A percentile compares a stretch with the other conserved stretches of the same genome.
phyloP scores from a whole-genome alignment of 2,888 invertebrate species.

The Hemistola chrysoprasaria region DNA sequence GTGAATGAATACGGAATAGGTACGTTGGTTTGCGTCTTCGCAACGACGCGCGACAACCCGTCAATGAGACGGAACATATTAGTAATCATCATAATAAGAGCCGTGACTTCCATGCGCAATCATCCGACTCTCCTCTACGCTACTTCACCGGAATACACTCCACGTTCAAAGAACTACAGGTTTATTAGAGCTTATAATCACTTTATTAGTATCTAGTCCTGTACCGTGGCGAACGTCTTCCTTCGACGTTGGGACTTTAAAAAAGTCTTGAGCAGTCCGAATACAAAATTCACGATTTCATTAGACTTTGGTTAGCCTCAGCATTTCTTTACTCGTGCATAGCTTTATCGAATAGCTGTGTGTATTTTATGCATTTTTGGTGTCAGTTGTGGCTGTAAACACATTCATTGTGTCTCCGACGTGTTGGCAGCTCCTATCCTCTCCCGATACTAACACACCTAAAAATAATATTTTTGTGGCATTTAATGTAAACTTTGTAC shows the following conservation, averaged over 20 bases:
- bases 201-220: constrained; percentile 33
- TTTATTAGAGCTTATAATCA: constrained; percentile 42
- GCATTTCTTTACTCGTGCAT: no score
- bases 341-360: no score
- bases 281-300: no score
- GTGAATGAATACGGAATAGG: constrained; percentile 65
- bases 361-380: constrained; percentile 3
- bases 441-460: constrained; percentile 46
- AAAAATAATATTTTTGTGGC: constrained; percentile 41
- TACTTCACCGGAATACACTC: no score
- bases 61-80: constrained; percentile 24
- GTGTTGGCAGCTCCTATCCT: constrained; percentile 49
- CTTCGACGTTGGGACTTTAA: no score
- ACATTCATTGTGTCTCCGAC: constrained; percentile 61
- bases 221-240: constrained; percentile 33
- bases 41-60: constrained; percentile 13
- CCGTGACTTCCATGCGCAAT: neutral
- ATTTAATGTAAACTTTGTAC: constrained; percentile 32
- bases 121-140: neutral
- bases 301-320: no score
- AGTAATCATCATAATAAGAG: constrained; percentile 18
- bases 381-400: constrained; percentile 49
- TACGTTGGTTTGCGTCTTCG: constrained; percentile 6
- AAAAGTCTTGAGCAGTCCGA: no score
- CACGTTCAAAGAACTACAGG: constrained; percentile 36